Conservation (phyloP, 1,140 invertebrate genomes). For the Papilio aristodemus region DNA sequence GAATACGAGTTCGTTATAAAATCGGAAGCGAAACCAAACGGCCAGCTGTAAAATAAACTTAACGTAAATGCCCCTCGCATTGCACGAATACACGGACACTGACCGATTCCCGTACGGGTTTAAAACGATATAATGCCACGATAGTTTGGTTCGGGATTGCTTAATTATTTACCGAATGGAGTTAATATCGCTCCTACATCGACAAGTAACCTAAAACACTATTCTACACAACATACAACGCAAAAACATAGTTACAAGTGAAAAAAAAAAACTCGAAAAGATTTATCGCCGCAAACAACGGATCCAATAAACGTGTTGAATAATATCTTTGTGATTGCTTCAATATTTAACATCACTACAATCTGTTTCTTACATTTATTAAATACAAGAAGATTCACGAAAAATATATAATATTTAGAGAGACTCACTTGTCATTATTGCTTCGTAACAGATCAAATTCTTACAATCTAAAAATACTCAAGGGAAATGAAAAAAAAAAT, state of each 20-base stretch:
- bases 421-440: conserved; percentile 64
- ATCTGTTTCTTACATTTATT: conserved; percentile 26
- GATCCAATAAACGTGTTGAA: conserved; percentile 27
- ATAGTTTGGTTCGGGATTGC: conserved; percentile 52
- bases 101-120: conserved; percentile 62
- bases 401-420: conserved; percentile 35
- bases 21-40: conserved; percentile 67
- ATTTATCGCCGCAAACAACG: conserved; percentile 2
- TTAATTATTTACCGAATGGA: conserved; percentile 11
- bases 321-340: conserved; percentile 43
- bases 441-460: conserved; percentile 56
- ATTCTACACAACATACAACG: conserved; percentile 21
- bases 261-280: conserved; percentile 25
- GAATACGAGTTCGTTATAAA: conserved; percentile 59
- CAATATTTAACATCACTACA: conserved; percentile 33
- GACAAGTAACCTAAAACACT: conserved; percentile 23
- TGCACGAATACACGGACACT: conserved; percentile 65
- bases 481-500: conserved; percentile 64
- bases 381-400: conserved; percentile 34
- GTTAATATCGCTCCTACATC: conserved; percentile 24
- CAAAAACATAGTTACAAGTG: conserved; percentile 15
- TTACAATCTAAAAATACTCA: conserved; percentile 60
- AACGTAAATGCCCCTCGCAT: conserved; percentile 69
- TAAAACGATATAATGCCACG: conserved; percentile 63
- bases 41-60: conserved; percentile 50